Percentiles rank a stretch among this genome's conserved stretches.
phyloP scores from a whole-genome alignment of 2,888 invertebrate genomes.

The Nymphalis polychloros region DNA sequence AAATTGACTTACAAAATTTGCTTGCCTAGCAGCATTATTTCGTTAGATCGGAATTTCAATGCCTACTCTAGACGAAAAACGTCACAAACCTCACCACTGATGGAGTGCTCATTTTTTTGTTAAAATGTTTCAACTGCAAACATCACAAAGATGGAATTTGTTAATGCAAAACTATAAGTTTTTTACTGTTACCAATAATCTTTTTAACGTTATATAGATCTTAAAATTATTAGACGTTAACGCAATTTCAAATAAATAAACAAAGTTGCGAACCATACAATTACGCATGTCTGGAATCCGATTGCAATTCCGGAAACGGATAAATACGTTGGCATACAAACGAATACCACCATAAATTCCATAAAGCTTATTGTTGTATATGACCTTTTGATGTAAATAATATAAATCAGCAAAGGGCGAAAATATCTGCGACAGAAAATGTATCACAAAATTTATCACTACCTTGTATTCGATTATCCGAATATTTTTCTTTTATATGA shows the following conservation, averaged over 20 bases:
- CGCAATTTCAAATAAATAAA: not conserved
- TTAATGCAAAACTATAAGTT: too few relatives aligned
- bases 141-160: too few relatives aligned
- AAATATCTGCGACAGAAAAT: not conserved
- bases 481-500: slow-evolving; percentile 8
- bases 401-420: slow-evolving; percentile 1
- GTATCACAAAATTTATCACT: slow-evolving; percentile 8
- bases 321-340: slow-evolving; percentile 17
- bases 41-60: too few relatives aligned
- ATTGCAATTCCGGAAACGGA: slow-evolving; percentile 27
- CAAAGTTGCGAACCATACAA: not conserved
- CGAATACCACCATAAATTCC: slow-evolving; percentile 30
- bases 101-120: too few relatives aligned
- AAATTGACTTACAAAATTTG: too few relatives aligned
- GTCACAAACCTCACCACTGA: too few relatives aligned
- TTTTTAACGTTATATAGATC: not conserved
- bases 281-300: slow-evolving; percentile 17
- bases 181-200: too few relatives aligned
- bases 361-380: slow-evolving; percentile 24
- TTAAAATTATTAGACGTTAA: not conserved
- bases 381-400: slow-evolving; percentile 21
- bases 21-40: too few relatives aligned
- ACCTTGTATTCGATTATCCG: not conserved
- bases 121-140: too few relatives aligned
- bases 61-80: too few relatives aligned